Percentiles rank a stretch among this genome's conserved stretches.
phyloP scores from a whole-genome alignment of 2,113 vertebrate genomes.

The Suncus etruscus region DNA sequence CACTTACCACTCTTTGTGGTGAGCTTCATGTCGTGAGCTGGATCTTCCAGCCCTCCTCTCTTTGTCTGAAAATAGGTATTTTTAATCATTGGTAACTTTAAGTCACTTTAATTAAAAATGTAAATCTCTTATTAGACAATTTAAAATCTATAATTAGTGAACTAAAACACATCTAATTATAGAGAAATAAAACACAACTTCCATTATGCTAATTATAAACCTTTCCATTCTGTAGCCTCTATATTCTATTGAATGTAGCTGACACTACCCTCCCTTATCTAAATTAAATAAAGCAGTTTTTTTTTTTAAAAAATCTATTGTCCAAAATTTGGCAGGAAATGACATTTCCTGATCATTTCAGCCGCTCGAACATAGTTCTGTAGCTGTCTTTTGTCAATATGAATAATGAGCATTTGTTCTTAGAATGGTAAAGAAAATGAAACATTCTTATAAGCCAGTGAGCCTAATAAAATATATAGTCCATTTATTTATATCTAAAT shows the following conservation, averaged over 20 bases:
- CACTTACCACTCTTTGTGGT: too few relatives aligned
- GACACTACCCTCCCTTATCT: neutral
- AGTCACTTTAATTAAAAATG: conserved; percentile 49
- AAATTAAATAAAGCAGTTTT: conserved; percentile 36
- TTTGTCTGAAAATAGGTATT: neutral
- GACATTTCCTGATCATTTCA: conserved; percentile 51
- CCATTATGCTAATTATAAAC: neutral
- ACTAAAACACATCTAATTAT: conserved; percentile 9
- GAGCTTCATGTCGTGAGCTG: too few relatives aligned
- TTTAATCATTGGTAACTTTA: conserved; percentile 43
- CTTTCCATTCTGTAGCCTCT: neutral
- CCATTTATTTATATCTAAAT: conserved; percentile 4
- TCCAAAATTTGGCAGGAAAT: conserved; percentile 41
- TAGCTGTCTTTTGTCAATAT: conserved; percentile 45
- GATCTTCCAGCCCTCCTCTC: too few relatives aligned
- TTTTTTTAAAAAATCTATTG: neutral
- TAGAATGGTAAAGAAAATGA: conserved; percentile 33
- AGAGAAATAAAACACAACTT: conserved; percentile 22
- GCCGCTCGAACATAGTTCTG: conserved; percentile 1
- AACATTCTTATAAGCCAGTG: neutral
- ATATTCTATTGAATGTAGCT: neutral
- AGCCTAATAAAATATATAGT: neutral
- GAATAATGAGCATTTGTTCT: conserved; percentile 40
- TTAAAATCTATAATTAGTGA: too few relatives aligned
- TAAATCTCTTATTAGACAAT: neutral